Evolutionary conservation across 2,797 vertebrate species (phyloP), one percentile per base, ranked within the genome.

Genomic region (Myotis planiceps): DNA sequence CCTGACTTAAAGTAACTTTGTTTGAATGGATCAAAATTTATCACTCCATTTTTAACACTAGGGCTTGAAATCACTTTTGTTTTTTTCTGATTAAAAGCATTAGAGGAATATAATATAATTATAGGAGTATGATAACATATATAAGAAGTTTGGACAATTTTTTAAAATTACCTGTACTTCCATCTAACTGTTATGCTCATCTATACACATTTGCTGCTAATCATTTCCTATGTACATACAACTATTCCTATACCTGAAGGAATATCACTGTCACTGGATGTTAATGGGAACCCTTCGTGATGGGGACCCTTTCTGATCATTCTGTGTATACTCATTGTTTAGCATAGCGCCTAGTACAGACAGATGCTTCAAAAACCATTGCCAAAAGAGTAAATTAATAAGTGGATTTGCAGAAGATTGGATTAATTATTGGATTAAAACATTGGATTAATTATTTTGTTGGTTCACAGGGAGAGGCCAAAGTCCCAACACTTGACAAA

Each of bases 1-100:
- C 34, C 34, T 34, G 34, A 68, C 63, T 78, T 94, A 74, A 74
- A 85, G 63, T 93, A 88, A 72, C 7, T 94, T 84, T 72, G 63
- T 49, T 90, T 85, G 37, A 76, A 79, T 45, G 88, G 79, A 86
- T 90, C n/a, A 95, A 87, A 90, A 92, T 60, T 47, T 27, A 39
- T 75, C n/a, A 37, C 7, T 95, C 45, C 78, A 66, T 45, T 95
- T 94, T 88, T 92, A 92, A 93, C 47, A 85, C 27, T n/a, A 93
- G 16, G 16, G 27, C 37, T 93, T 90, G 69, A 85, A 72, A 86
- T 78, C 83, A 65, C 51, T 79, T 2, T 68, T 34, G 3, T 39
- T n/a, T 74, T 74, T 92, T 93, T 84, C 78, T 12, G 3, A 94
- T 86, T 84, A 47, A 96, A 93, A 91, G n/a, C 32, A 81, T 55